Base-by-base conservation (phyloP, 1,140 invertebrate species). In the Lordiphosa clarofinis region DNA sequence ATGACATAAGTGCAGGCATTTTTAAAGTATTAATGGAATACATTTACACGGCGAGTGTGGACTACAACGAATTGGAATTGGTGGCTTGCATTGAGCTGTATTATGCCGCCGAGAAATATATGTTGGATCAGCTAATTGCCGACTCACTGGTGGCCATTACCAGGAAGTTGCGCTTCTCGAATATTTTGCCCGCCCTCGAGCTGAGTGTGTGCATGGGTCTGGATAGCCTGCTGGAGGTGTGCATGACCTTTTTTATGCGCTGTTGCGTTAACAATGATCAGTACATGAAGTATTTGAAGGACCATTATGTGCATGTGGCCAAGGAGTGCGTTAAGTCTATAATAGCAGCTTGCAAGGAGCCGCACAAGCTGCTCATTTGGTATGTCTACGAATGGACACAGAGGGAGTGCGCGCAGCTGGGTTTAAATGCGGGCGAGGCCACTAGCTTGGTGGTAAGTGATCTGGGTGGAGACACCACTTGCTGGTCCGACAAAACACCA, bases 71-170 rank as follows among this genome's bases (percentile, higher is more conserved):
- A 0, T 48, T 86, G 36, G 62, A 73, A 6, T 49, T 89, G 46
- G 84, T 87, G 38, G 81, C 76, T 1, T 66, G 72, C 39, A 84
- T 89, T 7, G 88, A 89, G 46, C 43, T 89, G 1, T 89, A 88
- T 49, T 89, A 89, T 47, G 74, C 88, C 5, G 84, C 88, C 1
- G 87, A 89, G 50, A 89, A 89, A 56, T 89, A 89, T 71, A 44
- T 89, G 42, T 56, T 89, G 28, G 70, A 72, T n/a, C 69, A 88
- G 31, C 59, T 89, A 4, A 76, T 72, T n/a, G 15, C 65, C 0
- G 73, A 74, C 21, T 71, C 73, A 0, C 15, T 88, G 15, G 8
- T 81, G 21, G 73, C 74, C 15, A 57, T 89, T 19, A 71, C 63
- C 1, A 50, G 55, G 8, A 87, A 88, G 33, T 36, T 89, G 39